phyloP scores from a whole-genome alignment of 2,113 vertebrate genomes.

The Conger conger region DNA sequence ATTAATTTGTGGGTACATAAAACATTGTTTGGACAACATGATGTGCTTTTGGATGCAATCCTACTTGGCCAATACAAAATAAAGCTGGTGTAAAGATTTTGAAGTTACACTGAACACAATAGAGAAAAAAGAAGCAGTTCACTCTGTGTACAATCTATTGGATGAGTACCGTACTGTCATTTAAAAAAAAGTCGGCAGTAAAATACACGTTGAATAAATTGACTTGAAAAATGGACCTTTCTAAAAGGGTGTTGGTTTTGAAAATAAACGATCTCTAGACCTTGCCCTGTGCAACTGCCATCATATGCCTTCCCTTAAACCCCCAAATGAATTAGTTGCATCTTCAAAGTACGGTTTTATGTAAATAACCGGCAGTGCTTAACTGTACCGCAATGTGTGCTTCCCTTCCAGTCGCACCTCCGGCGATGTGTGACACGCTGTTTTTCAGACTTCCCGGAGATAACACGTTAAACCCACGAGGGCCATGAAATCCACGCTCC shows the following conservation, averaged over 20 bases:
- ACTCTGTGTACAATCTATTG: neutral
- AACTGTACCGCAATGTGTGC: slow-evolving; percentile 31
- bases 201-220: neutral
- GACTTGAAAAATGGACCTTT: neutral
- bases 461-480: slow-evolving; percentile 37
- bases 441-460: slow-evolving; percentile 32
- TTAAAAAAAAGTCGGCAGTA: neutral
- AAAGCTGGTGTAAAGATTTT: neutral
- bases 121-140: neutral
- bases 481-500: slow-evolving; percentile 33
- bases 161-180: neutral
- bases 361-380: slow-evolving; percentile 36
- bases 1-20: slow-evolving; percentile 48
- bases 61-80: neutral
- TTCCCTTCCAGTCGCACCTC: slow-evolving; percentile 41
- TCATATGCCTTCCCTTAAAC: slow-evolving; percentile 7
- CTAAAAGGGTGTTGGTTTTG: neutral
- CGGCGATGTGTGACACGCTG: slow-evolving; percentile 31
- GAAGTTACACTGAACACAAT: neutral
- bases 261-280: slow-evolving; percentile 27
- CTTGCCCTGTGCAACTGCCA: slow-evolving; percentile 22
- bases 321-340: slow-evolving; percentile 7
- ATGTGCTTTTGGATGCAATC: neutral
- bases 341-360: slow-evolving; percentile 12
- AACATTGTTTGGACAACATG: neutral